Evolutionary conservation across 2,113 vertebrate genomes (phyloP).

Genomic region (Nyctereutes procyonoides): DNA sequence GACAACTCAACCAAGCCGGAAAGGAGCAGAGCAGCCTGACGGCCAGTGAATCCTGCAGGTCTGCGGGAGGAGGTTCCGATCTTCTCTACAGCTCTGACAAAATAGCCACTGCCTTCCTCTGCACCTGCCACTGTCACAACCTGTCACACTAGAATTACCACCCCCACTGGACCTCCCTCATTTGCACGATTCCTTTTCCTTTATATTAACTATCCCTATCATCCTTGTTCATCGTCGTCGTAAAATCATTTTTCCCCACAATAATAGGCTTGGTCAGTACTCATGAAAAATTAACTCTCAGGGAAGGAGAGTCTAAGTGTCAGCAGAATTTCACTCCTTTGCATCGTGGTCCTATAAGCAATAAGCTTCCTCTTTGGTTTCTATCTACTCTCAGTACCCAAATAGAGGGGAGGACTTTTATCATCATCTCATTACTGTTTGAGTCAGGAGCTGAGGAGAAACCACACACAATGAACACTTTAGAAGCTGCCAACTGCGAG

Average conservation of each 20-base stretch:
- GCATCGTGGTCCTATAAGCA: neutral
- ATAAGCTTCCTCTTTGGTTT: neutral
- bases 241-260: conserved; percentile 20
- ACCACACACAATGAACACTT: neutral
- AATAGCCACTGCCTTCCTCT: neutral
- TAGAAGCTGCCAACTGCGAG: neutral
- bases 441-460: neutral
- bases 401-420: neutral
- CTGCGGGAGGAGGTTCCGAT: neutral
- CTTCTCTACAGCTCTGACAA: neutral
- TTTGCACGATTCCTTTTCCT: neutral
- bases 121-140: neutral
- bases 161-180: neutral
- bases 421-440: neutral
- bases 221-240: neutral
- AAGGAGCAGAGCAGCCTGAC: neutral
- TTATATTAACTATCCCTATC: neutral
- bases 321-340: neutral
- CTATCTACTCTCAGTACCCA: neutral
- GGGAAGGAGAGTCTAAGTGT: neutral
- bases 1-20: neutral
- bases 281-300: conserved; percentile 25
- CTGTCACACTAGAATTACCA: neutral
- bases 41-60: neutral
- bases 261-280: neutral